These are phyloP conservation scores for Climacteris rufus DNA, from an alignment of 2,113 vertebrate species.

Conservation along the genomic window DNA sequence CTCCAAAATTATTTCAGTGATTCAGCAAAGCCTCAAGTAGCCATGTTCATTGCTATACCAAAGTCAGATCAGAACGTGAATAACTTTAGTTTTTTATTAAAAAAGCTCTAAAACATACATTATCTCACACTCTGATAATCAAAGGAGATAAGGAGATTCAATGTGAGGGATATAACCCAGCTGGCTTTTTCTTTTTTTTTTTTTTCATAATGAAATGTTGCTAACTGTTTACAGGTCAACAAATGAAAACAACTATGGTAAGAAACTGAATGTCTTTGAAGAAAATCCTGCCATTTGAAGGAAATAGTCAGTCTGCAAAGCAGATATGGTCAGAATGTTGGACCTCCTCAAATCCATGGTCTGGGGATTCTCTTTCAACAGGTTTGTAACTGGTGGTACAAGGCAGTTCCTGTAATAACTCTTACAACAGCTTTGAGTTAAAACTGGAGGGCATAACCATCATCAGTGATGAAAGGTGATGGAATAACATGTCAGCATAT, in stretches of 20 bases:
- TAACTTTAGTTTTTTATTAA: background rate
- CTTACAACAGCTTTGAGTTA: background rate
- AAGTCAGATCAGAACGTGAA: background rate
- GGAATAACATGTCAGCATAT: background rate
- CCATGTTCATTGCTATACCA: background rate
- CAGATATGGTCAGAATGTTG: background rate
- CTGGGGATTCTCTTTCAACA: background rate
- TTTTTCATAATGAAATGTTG: background rate
- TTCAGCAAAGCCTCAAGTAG: background rate
- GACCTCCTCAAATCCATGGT: background rate
- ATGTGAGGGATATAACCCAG: background rate
- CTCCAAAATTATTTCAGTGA: background rate
- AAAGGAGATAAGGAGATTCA: background rate
- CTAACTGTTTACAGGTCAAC: background rate
- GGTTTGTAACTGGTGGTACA: background rate
- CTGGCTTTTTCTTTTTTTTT: background rate
- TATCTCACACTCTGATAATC: background rate
- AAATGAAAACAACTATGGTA: background rate
- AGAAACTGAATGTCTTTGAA: background rate
- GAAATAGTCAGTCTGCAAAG: background rate
- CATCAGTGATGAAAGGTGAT: background rate
- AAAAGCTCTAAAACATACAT: background rate
- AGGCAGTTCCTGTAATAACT: background rate
- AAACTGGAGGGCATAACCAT: background rate
- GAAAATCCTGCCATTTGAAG: background rate